A percentile compares a stretch with the other conserved stretches of the same genome.
These are phyloP conservation scores for Gandaritis pyraliata DNA, from an alignment of 2,888 invertebrate genomes.

Conservation along the genomic window DNA sequence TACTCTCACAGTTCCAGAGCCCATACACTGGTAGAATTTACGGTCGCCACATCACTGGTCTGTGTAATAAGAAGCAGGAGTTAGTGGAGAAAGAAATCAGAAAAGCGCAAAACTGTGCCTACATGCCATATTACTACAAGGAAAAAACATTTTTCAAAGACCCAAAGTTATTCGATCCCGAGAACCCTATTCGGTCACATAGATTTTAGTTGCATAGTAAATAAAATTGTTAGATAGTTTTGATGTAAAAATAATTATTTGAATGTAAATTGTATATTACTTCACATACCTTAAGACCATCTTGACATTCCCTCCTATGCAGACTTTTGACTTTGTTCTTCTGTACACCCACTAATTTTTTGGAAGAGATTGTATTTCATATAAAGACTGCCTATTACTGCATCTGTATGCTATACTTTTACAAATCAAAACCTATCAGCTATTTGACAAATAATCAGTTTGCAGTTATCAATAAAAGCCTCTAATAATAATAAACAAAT, in stretches of 20 bases:
- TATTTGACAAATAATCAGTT: no score
- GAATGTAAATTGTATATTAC: conserved; percentile 4
- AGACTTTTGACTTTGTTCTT: no score
- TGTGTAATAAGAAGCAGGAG: conserved; percentile 93
- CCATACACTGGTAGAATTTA: conserved; percentile 97
- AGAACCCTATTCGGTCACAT: conserved; percentile 91
- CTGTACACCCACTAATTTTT: not conserved
- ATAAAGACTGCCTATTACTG: not conserved
- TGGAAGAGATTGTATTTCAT: not conserved
- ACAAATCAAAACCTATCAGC: not conserved
- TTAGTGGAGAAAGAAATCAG: conserved; percentile 89
- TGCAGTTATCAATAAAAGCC: conserved; percentile 2
- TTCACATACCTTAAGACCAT: not conserved
- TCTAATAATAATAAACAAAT: conserved; percentile 20
- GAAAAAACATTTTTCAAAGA: conserved; percentile 92
- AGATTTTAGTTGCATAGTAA: conserved; percentile 74
- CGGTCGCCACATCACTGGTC: conserved; percentile 96
- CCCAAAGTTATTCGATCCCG: conserved; percentile 95
- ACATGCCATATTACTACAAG: conserved; percentile 94
- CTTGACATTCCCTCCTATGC: no score
- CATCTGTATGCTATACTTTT: not conserved
- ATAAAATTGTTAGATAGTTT: conserved; percentile 27
- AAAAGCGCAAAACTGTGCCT: conserved; percentile 90
- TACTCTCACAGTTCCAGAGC: conserved; percentile 98
- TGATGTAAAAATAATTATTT: conserved; percentile 13